Percentiles rank a stretch among this genome's conserved stretches.
These are phyloP conservation scores for Willowsia nigromaculata DNA, from an alignment of 2,888 invertebrate genomes.

Conservation along the genomic window DNA sequence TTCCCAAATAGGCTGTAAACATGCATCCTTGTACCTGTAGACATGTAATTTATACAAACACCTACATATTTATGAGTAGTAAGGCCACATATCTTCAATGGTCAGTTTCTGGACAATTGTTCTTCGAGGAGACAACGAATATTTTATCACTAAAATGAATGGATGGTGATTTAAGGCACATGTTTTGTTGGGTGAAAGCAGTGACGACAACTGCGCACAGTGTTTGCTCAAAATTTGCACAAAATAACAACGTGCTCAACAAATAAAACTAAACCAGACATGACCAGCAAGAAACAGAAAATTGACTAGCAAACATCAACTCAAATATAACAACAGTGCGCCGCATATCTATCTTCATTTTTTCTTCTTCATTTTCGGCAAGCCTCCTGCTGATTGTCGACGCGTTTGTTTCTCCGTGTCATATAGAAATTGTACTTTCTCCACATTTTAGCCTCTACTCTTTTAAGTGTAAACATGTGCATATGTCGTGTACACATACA, in stretches of 20 bases:
- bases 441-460: not conserved
- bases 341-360: not conserved
- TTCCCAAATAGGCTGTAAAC: not conserved
- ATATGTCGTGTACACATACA: not conserved
- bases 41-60: constrained; percentile 13
- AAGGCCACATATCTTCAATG: not conserved
- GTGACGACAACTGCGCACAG: not conserved
- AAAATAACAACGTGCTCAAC: not conserved
- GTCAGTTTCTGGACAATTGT: not conserved
- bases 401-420: not conserved
- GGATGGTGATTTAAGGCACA: no score
- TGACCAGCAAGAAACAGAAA: not conserved
- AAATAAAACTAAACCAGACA: not conserved
- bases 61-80: not conserved
- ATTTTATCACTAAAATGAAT: not conserved
- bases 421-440: not conserved
- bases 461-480: not conserved
- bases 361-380: not conserved
- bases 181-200: no score
- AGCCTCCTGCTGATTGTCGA: constrained; percentile 45
- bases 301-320: constrained; percentile 29
- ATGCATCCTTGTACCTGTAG: not conserved
- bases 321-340: not conserved
- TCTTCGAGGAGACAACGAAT: not conserved
- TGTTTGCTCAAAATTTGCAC: not conserved